phyloP scores from a whole-genome alignment of 2,888 invertebrate species.

The Hyppa rectilinea region DNA sequence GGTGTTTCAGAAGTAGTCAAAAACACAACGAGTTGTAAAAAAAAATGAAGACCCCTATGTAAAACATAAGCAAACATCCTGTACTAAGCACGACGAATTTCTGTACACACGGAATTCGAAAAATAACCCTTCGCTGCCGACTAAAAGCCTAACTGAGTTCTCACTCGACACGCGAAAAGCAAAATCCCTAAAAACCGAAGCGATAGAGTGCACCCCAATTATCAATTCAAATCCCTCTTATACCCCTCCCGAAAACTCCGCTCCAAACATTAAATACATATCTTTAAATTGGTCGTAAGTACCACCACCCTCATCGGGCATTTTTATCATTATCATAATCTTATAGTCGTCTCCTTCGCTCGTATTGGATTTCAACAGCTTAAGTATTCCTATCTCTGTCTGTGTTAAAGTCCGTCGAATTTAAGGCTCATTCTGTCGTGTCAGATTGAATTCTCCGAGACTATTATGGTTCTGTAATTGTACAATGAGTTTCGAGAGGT shows the following conservation, averaged over 20 bases:
- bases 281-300: conserved; percentile 89
- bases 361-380: conserved; percentile 52
- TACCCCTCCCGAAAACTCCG: conserved; percentile 70
- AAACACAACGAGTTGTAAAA: conserved; percentile 22
- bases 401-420: conserved; percentile 76
- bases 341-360: conserved; percentile 76
- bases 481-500: conserved; percentile 67
- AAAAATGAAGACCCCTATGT: conserved; percentile 13
- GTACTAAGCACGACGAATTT: conserved; percentile 14
- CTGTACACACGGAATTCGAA: conserved; percentile 59
- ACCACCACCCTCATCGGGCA: conserved; percentile 87
- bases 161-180: conserved; percentile 63
- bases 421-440: conserved; percentile 85
- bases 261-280: conserved; percentile 89
- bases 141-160: conserved; percentile 66
- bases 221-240: conserved; percentile 85
- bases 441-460: conserved; percentile 81
- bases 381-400: conserved; percentile 69
- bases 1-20: conserved; percentile 5
- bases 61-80: conserved; percentile 16
- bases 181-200: conserved; percentile 66
- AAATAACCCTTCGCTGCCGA: conserved; percentile 51
- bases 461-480: conserved; percentile 85
- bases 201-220: conserved; percentile 84
- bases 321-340: conserved; percentile 90